Evolutionary conservation across 2,113 vertebrate genomes (phyloP).

Genomic region (Astur gentilis): DNA sequence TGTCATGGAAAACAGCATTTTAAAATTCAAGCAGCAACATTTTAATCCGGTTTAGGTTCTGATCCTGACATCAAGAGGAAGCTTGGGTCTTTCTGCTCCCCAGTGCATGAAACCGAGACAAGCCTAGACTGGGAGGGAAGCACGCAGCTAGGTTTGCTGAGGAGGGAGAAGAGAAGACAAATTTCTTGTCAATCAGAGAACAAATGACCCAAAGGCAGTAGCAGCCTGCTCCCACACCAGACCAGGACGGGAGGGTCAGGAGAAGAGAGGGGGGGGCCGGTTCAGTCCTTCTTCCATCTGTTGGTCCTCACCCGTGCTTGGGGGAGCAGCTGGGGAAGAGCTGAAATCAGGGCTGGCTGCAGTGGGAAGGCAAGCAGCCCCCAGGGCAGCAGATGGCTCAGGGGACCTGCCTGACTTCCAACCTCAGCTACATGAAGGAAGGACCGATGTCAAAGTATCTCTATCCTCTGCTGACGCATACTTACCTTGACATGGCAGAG

Average conservation of each 20-base stretch:
- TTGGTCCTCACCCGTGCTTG: background rate
- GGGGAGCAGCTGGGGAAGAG: background rate
- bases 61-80: background rate
- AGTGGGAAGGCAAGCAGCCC: fast-evolving
- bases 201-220: background rate
- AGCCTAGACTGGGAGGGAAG: background rate
- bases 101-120: background rate
- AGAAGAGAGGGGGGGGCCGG: fast-evolving
- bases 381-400: background rate
- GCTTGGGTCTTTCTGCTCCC: background rate
- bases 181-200: background rate
- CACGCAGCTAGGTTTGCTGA: background rate
- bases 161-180: background rate
- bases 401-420: background rate
- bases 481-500: background rate
- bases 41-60: background rate
- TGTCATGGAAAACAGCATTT: slow-evolving; percentile 24
- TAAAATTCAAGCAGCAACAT: background rate
- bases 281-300: background rate
- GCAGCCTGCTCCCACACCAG: fast-evolving
- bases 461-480: fast-evolving
- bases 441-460: background rate
- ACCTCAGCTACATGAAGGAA: fast-evolving
- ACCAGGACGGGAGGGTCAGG: background rate
- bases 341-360: background rate